A percentile compares a stretch with the other conserved stretches of the same genome.
These are phyloP conservation scores for Drosophila imparisetae DNA, from an alignment of 2,888 invertebrate genomes.

Conservation along the genomic window DNA sequence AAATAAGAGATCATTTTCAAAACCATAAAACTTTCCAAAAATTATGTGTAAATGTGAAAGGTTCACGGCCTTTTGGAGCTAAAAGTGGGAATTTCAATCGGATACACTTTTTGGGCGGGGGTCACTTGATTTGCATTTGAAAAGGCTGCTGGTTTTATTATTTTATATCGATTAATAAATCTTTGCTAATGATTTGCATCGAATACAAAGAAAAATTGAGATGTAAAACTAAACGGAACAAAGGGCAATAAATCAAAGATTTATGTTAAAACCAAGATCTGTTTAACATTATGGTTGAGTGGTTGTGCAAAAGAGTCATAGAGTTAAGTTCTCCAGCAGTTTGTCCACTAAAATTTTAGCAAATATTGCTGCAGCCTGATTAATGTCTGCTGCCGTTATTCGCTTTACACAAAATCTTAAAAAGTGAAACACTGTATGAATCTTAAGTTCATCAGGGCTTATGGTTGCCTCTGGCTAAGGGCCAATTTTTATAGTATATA, in stretches of 20 bases:
- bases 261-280: conserved; percentile 8
- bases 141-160: conserved; percentile 33
- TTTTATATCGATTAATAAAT: conserved; percentile 37
- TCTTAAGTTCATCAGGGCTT: conserved; percentile 40
- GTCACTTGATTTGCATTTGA: conserved; percentile 43
- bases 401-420: conserved; percentile 22
- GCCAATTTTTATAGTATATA: conserved; percentile 38
- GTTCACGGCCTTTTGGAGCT: conserved; percentile 39
- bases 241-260: conserved; percentile 19
- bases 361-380: conserved; percentile 19
- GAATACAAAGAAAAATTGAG: conserved; percentile 32
- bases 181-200: conserved; percentile 29
- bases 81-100: conserved; percentile 28
- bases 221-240: conserved; percentile 21
- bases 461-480: conserved; percentile 32
- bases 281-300: conserved; percentile 1
- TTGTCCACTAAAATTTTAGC: conserved; percentile 8
- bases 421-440: conserved; percentile 31
- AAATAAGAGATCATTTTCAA: conserved; percentile 54
- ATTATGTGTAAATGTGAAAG: conserved; percentile 76
- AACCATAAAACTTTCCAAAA: conserved; percentile 66
- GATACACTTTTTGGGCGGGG: conserved; percentile 7
- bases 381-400: conserved; percentile 20
- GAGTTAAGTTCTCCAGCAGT: conserved; percentile 3
- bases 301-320: conserved; percentile 10